These are phyloP conservation scores for Equus przewalskii DNA, from an alignment of 2,113 vertebrate species.

Conservation along the genomic window DNA sequence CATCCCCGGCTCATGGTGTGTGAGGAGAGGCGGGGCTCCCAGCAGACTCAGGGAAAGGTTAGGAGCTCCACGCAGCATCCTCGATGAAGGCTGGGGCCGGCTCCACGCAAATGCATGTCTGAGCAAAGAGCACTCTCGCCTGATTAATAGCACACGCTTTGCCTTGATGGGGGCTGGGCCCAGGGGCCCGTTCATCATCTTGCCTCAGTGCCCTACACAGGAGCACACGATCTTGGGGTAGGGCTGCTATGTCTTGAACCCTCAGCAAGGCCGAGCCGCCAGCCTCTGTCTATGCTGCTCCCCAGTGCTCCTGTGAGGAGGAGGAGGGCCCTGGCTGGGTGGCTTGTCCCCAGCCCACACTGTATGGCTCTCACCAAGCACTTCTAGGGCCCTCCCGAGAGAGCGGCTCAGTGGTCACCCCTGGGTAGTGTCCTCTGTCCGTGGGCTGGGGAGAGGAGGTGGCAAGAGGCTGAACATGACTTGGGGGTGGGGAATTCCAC, in stretches of 20 bases:
- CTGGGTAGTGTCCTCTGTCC: not conserved
- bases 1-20: constrained; percentile 32
- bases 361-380: not conserved
- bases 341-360: accelerated
- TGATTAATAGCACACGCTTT: constrained; percentile 86
- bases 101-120: not conserved
- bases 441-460: not conserved
- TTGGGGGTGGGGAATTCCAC: not conserved
- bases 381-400: not conserved
- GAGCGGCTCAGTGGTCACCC: not conserved
- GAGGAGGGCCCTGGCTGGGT: not conserved
- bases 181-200: constrained; percentile 75
- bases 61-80: constrained; percentile 79
- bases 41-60: constrained; percentile 83
- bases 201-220: not conserved
- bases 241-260: too few species aligned
- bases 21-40: constrained; percentile 83
- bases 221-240: not conserved
- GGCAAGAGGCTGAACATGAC: not conserved
- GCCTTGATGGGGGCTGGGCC: constrained; percentile 70
- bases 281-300: not conserved
- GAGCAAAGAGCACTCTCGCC: constrained; percentile 75
- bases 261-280: not conserved
- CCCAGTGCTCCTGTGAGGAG: not conserved
- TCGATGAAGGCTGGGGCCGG: constrained; percentile 70